Percentiles rank a stretch among this genome's conserved stretches.
phyloP scores from a whole-genome alignment of 2,113 vertebrate species.

The Pelvicachromis taeniatus region DNA sequence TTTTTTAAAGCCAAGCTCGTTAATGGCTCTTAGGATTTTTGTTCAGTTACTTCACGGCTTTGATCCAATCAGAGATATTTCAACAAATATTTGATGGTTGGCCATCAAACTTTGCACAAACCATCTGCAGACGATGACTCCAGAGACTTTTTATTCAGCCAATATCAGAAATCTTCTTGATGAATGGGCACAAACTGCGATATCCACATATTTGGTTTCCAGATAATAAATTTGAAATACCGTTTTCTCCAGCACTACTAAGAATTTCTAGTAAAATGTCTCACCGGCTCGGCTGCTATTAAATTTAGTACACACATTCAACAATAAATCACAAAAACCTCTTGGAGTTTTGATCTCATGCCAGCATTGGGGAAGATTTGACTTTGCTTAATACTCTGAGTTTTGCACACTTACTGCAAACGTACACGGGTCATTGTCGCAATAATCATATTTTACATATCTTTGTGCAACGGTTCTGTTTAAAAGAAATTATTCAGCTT shows the following conservation, averaged over 20 bases:
- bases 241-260: neutral
- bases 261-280: neutral
- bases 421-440: neutral
- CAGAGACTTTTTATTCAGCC: neutral
- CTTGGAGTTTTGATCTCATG: neutral
- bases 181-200: neutral
- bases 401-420: neutral
- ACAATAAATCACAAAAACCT: neutral
- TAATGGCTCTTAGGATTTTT: neutral
- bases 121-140: neutral
- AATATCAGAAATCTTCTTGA: neutral
- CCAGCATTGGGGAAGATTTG: neutral
- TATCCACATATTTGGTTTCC: neutral
- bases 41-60: neutral
- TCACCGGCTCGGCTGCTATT: neutral
- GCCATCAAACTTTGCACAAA: neutral
- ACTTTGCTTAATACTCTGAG: neutral
- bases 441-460: too few species aligned
- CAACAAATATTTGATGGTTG: neutral
- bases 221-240: neutral
- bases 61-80: neutral
- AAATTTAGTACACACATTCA: neutral
- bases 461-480: neutral
- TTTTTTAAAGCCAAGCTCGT: neutral
- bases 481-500: neutral